Conservation (phyloP, 2,113 vertebrate species). For the Sinocyclocheilus anophthalmus region DNA sequence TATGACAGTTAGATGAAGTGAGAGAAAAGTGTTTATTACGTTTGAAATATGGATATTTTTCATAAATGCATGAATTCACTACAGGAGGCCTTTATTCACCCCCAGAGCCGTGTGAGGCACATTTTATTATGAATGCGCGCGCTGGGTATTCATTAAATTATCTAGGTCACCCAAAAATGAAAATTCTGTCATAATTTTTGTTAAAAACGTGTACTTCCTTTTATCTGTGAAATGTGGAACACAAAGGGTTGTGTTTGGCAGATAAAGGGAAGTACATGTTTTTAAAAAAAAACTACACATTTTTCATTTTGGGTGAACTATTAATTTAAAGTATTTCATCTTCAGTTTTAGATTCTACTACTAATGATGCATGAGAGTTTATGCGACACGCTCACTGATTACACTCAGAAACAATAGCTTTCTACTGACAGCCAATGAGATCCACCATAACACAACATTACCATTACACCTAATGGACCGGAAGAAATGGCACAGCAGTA, state of each 20-base stretch:
- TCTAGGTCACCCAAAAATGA: neutral
- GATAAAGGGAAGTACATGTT: neutral
- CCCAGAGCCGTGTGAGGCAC: no score
- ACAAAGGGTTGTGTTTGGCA: neutral
- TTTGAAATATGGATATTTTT: no score
- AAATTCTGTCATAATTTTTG: no score
- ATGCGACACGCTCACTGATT: neutral
- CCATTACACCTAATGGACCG: neutral
- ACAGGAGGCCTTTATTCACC: no score
- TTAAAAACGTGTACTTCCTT: no score
- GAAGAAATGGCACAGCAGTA: neutral
- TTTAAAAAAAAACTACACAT: neutral
- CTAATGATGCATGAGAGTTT: constrained; percentile 9
- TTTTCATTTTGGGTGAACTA: neutral
- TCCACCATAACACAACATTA: neutral
- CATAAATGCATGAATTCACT: no score
- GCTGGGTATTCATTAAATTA: neutral
- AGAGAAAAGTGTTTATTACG: no score
- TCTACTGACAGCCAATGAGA: constrained; percentile 1
- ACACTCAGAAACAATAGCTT: constrained; percentile 1
- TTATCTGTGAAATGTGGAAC: neutral
- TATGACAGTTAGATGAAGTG: no score
- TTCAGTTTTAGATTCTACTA: neutral
- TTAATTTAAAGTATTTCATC: neutral
- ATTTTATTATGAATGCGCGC: no score